A percentile compares a stretch with the other conserved stretches of the same genome.
phyloP scores from a whole-genome alignment of 2,113 vertebrate species.

The Cromileptes altivelis region DNA sequence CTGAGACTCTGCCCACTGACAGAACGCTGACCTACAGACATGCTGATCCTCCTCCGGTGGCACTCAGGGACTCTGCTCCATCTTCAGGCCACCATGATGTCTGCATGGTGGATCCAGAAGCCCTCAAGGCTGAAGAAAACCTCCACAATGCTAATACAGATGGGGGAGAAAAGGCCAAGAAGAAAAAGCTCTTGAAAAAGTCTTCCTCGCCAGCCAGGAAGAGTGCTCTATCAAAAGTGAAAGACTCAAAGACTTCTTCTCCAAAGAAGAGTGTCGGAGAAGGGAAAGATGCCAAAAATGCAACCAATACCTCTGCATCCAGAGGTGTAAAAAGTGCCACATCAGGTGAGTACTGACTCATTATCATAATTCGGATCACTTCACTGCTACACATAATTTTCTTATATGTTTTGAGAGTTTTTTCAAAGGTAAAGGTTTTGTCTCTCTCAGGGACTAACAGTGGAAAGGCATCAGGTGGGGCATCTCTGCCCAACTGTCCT shows the following conservation, averaged over 20 bases:
- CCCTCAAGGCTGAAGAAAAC: conserved; percentile 90
- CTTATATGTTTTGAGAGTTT: not conserved
- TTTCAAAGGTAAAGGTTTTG: not conserved
- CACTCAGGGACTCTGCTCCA: conserved; percentile 91
- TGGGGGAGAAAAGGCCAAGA: conserved; percentile 91
- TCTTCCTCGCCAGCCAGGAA: conserved; percentile 92
- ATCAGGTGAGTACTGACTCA: conserved; percentile 84
- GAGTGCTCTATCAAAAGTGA: conserved; percentile 89
- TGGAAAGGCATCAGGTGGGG: conserved; percentile 86
- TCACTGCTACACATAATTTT: not conserved
- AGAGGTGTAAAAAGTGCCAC: conserved; percentile 90
- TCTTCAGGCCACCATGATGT: conserved; percentile 92
- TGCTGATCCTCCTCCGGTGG: conserved; percentile 90
- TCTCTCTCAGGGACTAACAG: conserved; percentile 84
- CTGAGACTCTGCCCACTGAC: conserved; percentile 96
- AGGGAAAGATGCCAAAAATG: conserved; percentile 97
- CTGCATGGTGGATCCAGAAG: conserved; percentile 97
- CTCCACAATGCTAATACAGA: conserved; percentile 92
- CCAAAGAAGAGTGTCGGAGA: conserved; percentile 92
- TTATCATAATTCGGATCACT: not conserved
- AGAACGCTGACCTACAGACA: conserved; percentile 95
- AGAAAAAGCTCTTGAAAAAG: conserved; percentile 93
- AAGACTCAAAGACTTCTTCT: conserved; percentile 91
- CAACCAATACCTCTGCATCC: conserved; percentile 92
- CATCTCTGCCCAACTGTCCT: conserved; percentile 89